Evolutionary conservation across 2,797 vertebrate genomes (phyloP), one percentile per base, ranked within the genome.

Genomic region (Brachyalestes nurse): DNA sequence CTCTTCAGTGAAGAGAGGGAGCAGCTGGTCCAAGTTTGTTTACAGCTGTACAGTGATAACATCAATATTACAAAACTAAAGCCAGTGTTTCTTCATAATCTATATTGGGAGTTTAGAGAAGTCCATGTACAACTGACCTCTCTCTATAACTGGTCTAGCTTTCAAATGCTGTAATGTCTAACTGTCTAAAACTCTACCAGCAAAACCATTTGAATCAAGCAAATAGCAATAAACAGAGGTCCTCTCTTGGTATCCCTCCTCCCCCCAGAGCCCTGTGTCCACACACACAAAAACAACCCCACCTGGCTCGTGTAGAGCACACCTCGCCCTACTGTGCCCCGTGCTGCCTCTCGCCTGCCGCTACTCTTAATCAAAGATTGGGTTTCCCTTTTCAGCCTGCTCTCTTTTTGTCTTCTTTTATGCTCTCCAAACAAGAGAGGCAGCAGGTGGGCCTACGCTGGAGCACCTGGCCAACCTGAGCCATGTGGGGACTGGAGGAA

Each of bases 391-490:
- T 71, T 65, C 45, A 42, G 65, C 70, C 60, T 55, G 47, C 6
- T 12, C 25, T 65, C 80, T 80, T 75, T 84, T 82, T 84, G 65
- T 82, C 75, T 47, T 60, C 85, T 88, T 87, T 89, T 91, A 85
- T 91, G 79, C 80, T 82, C 17, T 25, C 12, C 58, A 79, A 72
- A 90, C 87, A 92, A 92, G 74, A 84, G 78, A 58, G 55, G 42
- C 80, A 89, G 88, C 91, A 91, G 90, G 90, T 90, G 91, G 87
- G 61, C 72, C 84, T 4, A 58, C 75, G 62, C 58, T 47, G 86
- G 28, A 79, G 87, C 90, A 92, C 88, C 90, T 92, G 90, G 86
- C 84, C 82, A 88, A 92, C 89, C 88, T 83, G 53, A 34, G 84
- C 75, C 88, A 88, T 88, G 89, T 70, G 85, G 78, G 57, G 83